These are phyloP conservation scores for Hydractinia echinata DNA, from an alignment of 30 jellyfish, hydroid and myxozoan species.

Conservation along the genomic window DNA sequence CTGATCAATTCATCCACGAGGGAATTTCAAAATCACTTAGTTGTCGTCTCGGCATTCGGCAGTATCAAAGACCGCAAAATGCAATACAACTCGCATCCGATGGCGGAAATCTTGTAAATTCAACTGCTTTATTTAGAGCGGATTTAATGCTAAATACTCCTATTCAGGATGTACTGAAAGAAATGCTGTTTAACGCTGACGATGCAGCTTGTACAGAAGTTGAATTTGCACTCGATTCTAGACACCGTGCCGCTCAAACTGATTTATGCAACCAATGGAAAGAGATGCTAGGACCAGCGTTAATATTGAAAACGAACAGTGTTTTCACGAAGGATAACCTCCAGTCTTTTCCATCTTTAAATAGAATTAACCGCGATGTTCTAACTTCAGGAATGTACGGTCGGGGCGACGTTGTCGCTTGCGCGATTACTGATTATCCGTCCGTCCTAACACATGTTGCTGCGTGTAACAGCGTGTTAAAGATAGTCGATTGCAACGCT, in stretches of 20 bases:
- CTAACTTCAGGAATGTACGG: constrained; percentile 71
- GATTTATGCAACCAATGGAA: constrained; percentile 58
- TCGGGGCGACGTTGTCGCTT: constrained; percentile 64
- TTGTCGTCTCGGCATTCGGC: constrained; percentile 37
- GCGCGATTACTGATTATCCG: constrained; percentile 65
- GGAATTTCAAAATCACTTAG: constrained; percentile 31
- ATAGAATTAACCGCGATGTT: constrained; percentile 47
- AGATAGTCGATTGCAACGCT: constrained; percentile 61
- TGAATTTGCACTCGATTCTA: constrained; percentile 37
- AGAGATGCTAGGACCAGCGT: constrained; percentile 71
- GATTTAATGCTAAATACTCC: constrained; percentile 43
- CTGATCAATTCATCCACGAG: constrained; percentile 26
- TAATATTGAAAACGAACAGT: constrained; percentile 51
- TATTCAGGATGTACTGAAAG: constrained; percentile 43
- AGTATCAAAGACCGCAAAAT: constrained; percentile 29
- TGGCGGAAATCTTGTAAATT: constrained; percentile 56
- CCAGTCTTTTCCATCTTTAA: constrained; percentile 53
- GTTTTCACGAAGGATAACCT: constrained; percentile 45
- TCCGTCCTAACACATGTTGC: constrained; percentile 31
- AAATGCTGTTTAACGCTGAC: constrained; percentile 71
- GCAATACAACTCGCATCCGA: neutral
- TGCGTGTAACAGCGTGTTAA: constrained; percentile 18
- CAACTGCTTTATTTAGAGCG: constrained; percentile 49
- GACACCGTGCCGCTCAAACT: constrained; percentile 20
- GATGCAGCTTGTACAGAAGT: constrained; percentile 78